Conservation (phyloP, 92 coral and sea anemone species). For the Pocillopora meandrina region DNA sequence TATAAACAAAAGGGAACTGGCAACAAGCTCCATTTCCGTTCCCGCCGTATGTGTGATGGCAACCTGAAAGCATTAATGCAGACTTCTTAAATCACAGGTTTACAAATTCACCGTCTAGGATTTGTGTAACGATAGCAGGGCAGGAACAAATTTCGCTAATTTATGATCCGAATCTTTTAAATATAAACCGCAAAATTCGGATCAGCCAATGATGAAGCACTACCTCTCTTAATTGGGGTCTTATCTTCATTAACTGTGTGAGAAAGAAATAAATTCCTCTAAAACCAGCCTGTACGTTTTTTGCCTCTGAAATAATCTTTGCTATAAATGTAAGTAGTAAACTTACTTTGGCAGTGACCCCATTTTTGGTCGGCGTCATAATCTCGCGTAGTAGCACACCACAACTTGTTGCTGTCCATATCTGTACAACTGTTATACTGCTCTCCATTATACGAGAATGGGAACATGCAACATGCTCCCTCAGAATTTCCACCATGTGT, state of each 20-base stretch:
- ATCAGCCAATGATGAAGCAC: too few relatives aligned
- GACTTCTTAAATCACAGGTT: too few relatives aligned
- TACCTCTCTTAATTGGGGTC: too few relatives aligned
- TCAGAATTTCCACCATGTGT: conserved; percentile 91
- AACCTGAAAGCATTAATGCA: conserved; percentile 33
- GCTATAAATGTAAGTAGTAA: not conserved
- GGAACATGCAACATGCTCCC: conserved; percentile 97
- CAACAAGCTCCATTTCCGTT: conserved; percentile 87
- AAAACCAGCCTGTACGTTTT: too few relatives aligned
- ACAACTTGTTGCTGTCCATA: conserved; percentile 65
- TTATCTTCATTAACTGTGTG: too few relatives aligned
- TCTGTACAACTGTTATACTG: conserved; percentile 80
- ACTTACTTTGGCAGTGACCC: conserved; percentile 96
- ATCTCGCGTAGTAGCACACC: conserved; percentile 94
- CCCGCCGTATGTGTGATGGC: conserved; percentile 90
- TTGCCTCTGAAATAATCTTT: too few relatives aligned
- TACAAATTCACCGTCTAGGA: too few relatives aligned
- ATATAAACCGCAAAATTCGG: too few relatives aligned
- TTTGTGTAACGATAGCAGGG: too few relatives aligned
- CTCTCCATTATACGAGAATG: conserved; percentile 73
- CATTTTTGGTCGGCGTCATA: conserved; percentile 85
- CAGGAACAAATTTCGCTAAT: too few relatives aligned
- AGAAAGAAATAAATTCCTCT: too few relatives aligned
- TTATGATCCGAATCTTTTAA: too few relatives aligned
- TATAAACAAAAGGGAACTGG: conserved; percentile 89